Percentiles rank a stretch among this genome's conserved stretches.
Conservation (phyloP, 2,888 invertebrate species). For the Patella ulyssiponensis region DNA sequence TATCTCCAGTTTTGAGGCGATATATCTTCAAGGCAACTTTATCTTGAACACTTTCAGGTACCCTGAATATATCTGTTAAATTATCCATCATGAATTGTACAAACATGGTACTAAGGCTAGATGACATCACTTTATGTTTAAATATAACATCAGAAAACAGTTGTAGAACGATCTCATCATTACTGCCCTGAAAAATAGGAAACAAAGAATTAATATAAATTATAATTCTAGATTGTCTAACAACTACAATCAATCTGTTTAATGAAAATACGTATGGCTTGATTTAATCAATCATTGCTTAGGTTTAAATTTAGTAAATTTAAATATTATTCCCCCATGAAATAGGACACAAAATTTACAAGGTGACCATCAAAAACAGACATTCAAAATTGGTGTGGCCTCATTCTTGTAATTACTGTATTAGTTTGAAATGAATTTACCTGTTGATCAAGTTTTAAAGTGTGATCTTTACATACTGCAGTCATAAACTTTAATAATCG, state of each 20-base stretch:
- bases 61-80: slow-evolving; percentile 56
- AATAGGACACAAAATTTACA: too few species aligned
- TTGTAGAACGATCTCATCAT: slow-evolving; percentile 55
- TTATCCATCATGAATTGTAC: slow-evolving; percentile 65
- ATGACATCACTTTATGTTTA: slow-evolving; percentile 61
- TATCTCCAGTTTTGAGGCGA: slow-evolving; percentile 37
- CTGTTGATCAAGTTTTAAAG: slow-evolving; percentile 53
- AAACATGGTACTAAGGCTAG: slow-evolving; percentile 59
- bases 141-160: slow-evolving; percentile 60
- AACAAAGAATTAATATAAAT: too few species aligned
- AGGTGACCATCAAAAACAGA: too few species aligned
- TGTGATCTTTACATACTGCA: slow-evolving; percentile 51
- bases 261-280: too few species aligned
- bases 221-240: too few species aligned
- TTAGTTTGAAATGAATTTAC: slow-evolving; percentile 37
- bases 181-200: slow-evolving; percentile 52
- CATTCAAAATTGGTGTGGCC: neutral
- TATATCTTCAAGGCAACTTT: slow-evolving; percentile 44
- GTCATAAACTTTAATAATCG: slow-evolving; percentile 65
- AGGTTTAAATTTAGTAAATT: too few species aligned
- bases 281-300: too few species aligned
- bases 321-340: too few species aligned
- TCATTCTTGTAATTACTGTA: neutral
- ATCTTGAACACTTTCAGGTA: slow-evolving; percentile 59
- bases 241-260: too few species aligned